phyloP scores from a whole-genome alignment of 2,113 vertebrate genomes.

The Prionailurus bengalensis region DNA sequence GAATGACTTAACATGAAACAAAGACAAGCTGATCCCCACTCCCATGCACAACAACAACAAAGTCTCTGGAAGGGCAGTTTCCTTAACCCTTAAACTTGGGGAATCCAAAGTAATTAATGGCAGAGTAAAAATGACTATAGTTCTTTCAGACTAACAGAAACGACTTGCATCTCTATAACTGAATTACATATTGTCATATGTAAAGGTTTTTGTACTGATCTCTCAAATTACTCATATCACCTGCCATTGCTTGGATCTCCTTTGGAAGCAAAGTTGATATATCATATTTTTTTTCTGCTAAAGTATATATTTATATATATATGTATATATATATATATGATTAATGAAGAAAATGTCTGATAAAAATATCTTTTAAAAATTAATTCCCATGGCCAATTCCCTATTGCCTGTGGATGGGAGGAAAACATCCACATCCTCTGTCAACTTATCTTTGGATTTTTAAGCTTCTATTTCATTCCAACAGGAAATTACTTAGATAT shows the following conservation, averaged over 20 bases:
- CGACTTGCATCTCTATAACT: conserved; percentile 35
- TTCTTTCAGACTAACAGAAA: conserved; percentile 39
- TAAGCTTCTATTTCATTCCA: background rate
- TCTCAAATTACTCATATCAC: background rate
- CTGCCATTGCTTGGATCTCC: background rate
- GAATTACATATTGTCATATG: conserved; percentile 13
- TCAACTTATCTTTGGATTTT: background rate
- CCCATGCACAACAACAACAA: background rate
- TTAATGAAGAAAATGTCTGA: conserved; percentile 24
- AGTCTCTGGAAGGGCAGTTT: background rate
- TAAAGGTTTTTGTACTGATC: background rate
- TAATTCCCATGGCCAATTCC: background rate
- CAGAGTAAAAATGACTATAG: background rate
- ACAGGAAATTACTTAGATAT: background rate
- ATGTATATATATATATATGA: background rate
- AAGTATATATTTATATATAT: background rate
- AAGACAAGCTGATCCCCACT: background rate
- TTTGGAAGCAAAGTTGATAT: background rate
- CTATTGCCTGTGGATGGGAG: background rate
- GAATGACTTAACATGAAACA: conserved; percentile 4
- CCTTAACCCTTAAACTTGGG: background rate
- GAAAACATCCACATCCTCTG: background rate
- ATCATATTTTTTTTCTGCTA: background rate
- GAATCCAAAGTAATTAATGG: background rate
- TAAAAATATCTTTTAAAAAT: background rate